Evolutionary conservation across 2,797 vertebrate species (phyloP).

Genomic region (Peromyscus melanophrys): DNA sequence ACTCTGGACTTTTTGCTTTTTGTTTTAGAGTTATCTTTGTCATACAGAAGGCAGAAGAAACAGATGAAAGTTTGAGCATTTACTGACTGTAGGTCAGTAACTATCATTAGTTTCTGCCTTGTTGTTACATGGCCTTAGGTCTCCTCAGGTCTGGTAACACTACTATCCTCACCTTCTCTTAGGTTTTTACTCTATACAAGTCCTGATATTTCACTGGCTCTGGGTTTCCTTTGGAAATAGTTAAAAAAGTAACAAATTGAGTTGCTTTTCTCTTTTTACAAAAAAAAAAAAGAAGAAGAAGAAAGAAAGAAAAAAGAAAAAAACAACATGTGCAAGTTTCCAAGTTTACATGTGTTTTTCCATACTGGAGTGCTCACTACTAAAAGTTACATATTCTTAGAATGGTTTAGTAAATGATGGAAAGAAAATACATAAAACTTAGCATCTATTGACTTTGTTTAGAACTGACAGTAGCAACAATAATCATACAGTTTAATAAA

Average conservation of each 20-base stretch:
- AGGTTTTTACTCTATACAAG: neutral
- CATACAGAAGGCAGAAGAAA: neutral
- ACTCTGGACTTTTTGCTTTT: neutral
- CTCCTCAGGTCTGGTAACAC: neutral
- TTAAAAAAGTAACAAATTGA: neutral
- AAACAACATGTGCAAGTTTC: neutral
- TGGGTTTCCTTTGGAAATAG: neutral
- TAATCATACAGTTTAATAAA: neutral
- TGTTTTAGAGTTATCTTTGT: neutral
- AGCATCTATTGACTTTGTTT: neutral
- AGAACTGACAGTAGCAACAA: neutral
- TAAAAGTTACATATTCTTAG: slow-evolving; percentile 22
- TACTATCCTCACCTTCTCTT: neutral
- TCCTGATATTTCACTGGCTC: neutral
- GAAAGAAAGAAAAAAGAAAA: neutral
- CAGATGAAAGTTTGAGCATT: neutral
- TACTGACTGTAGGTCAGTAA: neutral
- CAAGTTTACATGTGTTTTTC: neutral
- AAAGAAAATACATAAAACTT: neutral
- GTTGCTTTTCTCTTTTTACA: neutral
- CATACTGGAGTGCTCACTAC: neutral
- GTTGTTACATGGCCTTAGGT: neutral
- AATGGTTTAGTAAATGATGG: neutral
- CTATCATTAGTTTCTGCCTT: neutral
- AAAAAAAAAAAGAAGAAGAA: neutral